Conservation (phyloP, 2,797 vertebrate species). For the Sitta carolinensis region DNA sequence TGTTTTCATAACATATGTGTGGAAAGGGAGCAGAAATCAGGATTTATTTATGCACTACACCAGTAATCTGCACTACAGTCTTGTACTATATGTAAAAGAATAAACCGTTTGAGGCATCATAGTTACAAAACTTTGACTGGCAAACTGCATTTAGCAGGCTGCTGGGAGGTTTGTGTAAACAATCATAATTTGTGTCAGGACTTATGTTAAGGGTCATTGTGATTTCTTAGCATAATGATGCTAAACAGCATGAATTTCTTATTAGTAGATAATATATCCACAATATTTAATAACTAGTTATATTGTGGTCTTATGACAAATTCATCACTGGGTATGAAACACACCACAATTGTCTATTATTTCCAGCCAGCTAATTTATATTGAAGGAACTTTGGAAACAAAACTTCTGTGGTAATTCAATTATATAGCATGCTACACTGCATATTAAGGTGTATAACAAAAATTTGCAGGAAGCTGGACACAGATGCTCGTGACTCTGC, state of each 20-base stretch:
- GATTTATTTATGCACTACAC: background rate
- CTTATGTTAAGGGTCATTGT: background rate
- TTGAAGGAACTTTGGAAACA: background rate
- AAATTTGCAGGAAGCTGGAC: background rate
- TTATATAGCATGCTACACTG: background rate
- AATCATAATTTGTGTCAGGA: constrained; percentile 7
- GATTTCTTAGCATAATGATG: background rate
- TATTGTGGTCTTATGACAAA: background rate
- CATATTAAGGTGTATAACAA: background rate
- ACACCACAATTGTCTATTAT: background rate
- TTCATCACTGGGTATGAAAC: background rate
- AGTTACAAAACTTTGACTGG: background rate
- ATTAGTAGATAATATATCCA: background rate
- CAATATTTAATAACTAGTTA: constrained; percentile 11
- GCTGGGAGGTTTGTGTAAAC: constrained; percentile 26
- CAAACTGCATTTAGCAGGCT: constrained; percentile 5
- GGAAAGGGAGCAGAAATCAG: background rate
- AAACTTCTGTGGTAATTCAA: background rate
- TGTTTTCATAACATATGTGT: background rate
- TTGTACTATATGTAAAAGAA: background rate
- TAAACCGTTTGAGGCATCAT: background rate
- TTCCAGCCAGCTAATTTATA: background rate
- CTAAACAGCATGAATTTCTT: background rate
- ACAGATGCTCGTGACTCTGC: background rate
- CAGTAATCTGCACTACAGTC: background rate